Evolutionary conservation across 2,113 vertebrate genomes (phyloP), one percentile per base, ranked within the genome.

Genomic region (Tachuris rubrigastra): DNA sequence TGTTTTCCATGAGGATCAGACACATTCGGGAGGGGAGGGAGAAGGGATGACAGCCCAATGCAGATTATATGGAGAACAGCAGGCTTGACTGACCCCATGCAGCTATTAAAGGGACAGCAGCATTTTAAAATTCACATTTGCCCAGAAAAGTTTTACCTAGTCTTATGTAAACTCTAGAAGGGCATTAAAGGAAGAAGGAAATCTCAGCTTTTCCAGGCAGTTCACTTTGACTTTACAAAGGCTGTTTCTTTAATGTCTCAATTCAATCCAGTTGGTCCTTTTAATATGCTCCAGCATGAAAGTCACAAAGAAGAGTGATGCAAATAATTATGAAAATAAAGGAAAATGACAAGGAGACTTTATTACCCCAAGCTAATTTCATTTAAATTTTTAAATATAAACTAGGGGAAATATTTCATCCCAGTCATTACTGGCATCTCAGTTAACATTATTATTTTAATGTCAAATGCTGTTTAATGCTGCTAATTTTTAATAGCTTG

Each of bases 1-100:
- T 53, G 63, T 92, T 96, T 96, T 94, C 83, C 83, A 76, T 39
- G 53, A 96, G 49, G 73, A 89, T 50, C 47, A 87, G 83, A 65
- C 68, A 44, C 27, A 8, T 84, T 89, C 63, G 60, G 37, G 41
- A 77, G 63, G 42, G 17, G 23, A 65, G 3, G 37, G 24, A 79
- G 46, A 30, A 83, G 46, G 18, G 49, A 56, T 47, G 56, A 78
- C 41, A 84, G 21, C 14, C 1, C 5, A 89, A 65, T 46, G 46
- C 73, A 79, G 76, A 87, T 73, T 52, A 78, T 10, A 50, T 31
- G 65, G 28, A 92, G 37, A 92, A 62, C 79, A 90, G 76, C n/a
- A 89, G 52, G 53, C 25, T 65, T 56, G 76, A 60, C 39, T 33
- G 60, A 84, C 41, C 37, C n/a, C 52, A 55, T 35, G 60, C 39